These are phyloP conservation scores for Caenorhabditis brenneri DNA, from an alignment of 1,140 invertebrate genomes.

Conservation along the genomic window DNA sequence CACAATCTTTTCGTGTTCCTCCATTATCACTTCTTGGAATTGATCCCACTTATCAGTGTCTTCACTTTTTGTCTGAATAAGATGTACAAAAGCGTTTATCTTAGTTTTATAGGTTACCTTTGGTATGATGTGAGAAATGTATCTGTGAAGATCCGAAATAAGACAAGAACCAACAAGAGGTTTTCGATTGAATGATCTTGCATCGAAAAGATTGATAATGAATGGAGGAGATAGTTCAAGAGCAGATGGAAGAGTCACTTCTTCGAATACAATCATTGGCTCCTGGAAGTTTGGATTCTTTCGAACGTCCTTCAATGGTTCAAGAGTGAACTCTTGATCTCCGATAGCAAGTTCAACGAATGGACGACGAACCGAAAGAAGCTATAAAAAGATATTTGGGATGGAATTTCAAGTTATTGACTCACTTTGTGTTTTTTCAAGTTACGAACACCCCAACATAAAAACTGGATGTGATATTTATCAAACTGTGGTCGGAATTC, in stretches of 20 bases:
- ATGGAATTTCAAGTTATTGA: background rate
- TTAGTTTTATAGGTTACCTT: background rate
- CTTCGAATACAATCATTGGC: constrained; percentile 73
- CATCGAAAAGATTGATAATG: constrained; percentile 73
- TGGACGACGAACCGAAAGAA: constrained; percentile 72
- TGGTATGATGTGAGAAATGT: constrained; percentile 43
- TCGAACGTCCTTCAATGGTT: constrained; percentile 72
- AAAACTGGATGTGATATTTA: constrained; percentile 68
- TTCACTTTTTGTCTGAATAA: constrained; percentile 14
- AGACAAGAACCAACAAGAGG: constrained; percentile 73
- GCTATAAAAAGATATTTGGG: constrained; percentile 64
- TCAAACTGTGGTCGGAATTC: constrained; percentile 60
- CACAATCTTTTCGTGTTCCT: background rate
- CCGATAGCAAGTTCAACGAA: constrained; percentile 74
- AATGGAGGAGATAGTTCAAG: constrained; percentile 74
- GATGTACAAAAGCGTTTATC: background rate
- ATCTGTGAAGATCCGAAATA: constrained; percentile 72
- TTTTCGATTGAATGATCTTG: constrained; percentile 72
- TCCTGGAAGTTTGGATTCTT: constrained; percentile 73
- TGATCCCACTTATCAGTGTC: background rate
- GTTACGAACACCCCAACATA: constrained; percentile 74
- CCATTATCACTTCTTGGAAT: background rate
- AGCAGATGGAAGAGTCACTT: constrained; percentile 73
- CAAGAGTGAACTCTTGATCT: constrained; percentile 71
- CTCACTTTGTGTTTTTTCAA: constrained; percentile 71